These are phyloP conservation scores for Brachypterus glaber DNA, from an alignment of 2,888 invertebrate genomes.

Conservation along the genomic window DNA sequence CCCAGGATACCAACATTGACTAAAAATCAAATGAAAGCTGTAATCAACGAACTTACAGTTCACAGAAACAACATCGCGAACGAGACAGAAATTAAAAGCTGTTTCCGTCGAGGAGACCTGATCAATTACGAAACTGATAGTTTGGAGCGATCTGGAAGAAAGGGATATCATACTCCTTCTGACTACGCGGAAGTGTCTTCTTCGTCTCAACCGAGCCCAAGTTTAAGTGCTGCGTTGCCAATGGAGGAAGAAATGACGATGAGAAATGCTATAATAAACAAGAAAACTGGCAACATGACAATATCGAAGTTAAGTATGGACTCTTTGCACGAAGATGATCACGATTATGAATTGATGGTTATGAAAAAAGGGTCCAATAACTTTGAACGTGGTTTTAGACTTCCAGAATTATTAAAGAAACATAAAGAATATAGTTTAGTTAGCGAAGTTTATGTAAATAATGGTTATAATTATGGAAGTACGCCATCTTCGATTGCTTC, in stretches of 20 bases:
- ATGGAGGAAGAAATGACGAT: constrained; percentile 74
- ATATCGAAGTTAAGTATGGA: constrained; percentile 38
- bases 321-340: constrained; percentile 30
- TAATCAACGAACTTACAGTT: constrained; percentile 45
- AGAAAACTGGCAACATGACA: constrained; percentile 48
- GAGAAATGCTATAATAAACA: constrained; percentile 63
- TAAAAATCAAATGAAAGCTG: constrained; percentile 53
- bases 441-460: constrained; percentile 71
- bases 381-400: constrained; percentile 40
- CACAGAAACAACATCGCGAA: constrained; percentile 22
- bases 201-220: constrained; percentile 65
- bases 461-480: constrained; percentile 58
- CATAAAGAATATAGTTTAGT: constrained; percentile 57
- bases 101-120: background rate
- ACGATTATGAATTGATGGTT: constrained; percentile 43
- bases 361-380: constrained; percentile 28
- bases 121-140: constrained; percentile 65
- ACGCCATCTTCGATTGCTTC: constrained; percentile 49
- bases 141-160: constrained; percentile 51
- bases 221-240: constrained; percentile 62
- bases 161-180: constrained; percentile 49
- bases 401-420: constrained; percentile 43
- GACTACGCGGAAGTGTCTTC: constrained; percentile 56
- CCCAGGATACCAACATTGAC: constrained; percentile 44
- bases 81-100: background rate